Percentiles rank a stretch among this genome's conserved stretches.
Evolutionary conservation across 2,888 invertebrate genomes (phyloP).

Genomic region (Cryptocephalus primarius): DNA sequence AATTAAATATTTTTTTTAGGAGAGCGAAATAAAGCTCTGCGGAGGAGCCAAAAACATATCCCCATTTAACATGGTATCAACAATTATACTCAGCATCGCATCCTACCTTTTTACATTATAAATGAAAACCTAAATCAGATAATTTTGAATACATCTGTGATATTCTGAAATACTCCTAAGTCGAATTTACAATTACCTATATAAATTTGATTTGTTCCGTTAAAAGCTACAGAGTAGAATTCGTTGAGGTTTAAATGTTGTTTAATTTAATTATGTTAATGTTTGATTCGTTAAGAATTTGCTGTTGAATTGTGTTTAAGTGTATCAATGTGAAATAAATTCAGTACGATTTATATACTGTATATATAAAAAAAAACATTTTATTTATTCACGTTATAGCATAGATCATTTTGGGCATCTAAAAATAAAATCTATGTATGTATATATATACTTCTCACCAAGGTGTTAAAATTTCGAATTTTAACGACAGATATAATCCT

Average conservation of each 20-base stretch:
- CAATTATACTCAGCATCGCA: slow-evolving; percentile 6
- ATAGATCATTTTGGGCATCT: background rate
- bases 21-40: slow-evolving; percentile 57
- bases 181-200: background rate
- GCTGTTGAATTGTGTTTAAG: too few relatives aligned
- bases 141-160: slow-evolving; percentile 13
- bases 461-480: background rate
- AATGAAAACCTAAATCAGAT: slow-evolving; percentile 2
- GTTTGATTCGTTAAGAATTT: too few relatives aligned
- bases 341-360: too few relatives aligned
- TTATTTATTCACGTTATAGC: too few relatives aligned
- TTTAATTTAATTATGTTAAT: too few relatives aligned
- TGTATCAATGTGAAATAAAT: too few relatives aligned
- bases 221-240: too few relatives aligned
- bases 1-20: slow-evolving; percentile 45
- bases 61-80: slow-evolving; percentile 8
- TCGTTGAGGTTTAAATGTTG: too few relatives aligned
- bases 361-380: too few relatives aligned
- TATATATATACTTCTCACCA: background rate
- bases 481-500: too few relatives aligned
- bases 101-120: slow-evolving; percentile 7
- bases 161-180: slow-evolving; percentile 3
- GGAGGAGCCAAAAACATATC: slow-evolving; percentile 37
- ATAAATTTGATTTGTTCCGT: background rate
- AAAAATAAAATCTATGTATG: background rate